Base-by-base conservation (phyloP, 2,888 invertebrate genomes). In the Ptychoptera contaminata region DNA sequence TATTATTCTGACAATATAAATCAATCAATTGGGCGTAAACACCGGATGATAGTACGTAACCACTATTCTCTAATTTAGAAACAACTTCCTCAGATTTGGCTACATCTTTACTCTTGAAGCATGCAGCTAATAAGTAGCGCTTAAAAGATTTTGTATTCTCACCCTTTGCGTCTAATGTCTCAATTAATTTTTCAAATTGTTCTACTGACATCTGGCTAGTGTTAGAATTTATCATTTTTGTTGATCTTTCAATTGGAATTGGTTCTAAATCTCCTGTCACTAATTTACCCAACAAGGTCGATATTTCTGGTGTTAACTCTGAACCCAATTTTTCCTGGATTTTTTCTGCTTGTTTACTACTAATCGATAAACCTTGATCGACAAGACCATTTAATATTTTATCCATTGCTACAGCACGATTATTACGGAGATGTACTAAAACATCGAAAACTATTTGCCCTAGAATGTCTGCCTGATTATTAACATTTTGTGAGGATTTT, bases 361-460 rank as follows among this genome's bases (percentile, higher is more conserved):
- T 75, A 29, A 86, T 75, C 40, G 76, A 72, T 14, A 86, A 56
- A 0, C 84, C 84, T 55, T 76, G 71, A 3, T 72, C 62, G n/a
- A 76, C 68, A 34, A 83, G 55, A 15, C 65, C 68, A 42, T 63
- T 55, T 1, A 82, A 59, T 3, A 81, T 62, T 34, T 65, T 56
- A 49, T 72, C 69, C 37, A 71, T 58, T 9, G 67, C 54, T n/a
- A 66, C 59, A 6, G 56, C 51, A 31, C 70, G 67, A n/a, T 70
- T 65, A 0, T 57, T 51, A 3, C 60, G 60, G 46, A 72, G 58
- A 37, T 65, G 63, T 43, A 61, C 62, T 0, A 71, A 61, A 5
- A 74, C 67, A 45, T 73, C 73, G 12, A 61, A 59, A 1, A 81
- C 57, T 30, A 79, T 63, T 16, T 66, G 65, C 16, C 82, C 79